Conservation (phyloP, 2,888 invertebrate species). For the Hemicrepidius hirtus region DNA sequence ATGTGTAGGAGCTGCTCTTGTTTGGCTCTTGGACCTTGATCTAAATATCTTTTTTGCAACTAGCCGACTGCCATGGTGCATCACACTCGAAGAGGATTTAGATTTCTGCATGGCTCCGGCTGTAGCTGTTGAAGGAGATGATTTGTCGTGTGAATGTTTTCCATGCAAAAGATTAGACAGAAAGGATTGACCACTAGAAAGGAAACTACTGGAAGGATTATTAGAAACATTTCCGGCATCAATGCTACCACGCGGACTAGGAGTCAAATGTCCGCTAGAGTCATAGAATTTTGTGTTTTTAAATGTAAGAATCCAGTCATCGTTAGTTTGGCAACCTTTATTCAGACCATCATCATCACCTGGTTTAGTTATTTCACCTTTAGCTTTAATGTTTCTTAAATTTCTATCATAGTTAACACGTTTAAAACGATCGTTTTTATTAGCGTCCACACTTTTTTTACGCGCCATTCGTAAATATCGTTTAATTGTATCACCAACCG, state of each 20-base stretch:
- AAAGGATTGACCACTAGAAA: constrained; percentile 77
- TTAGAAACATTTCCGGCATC: constrained; percentile 72
- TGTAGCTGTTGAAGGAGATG: constrained; percentile 62
- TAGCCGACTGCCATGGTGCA: constrained; percentile 81
- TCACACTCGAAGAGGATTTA: constrained; percentile 90
- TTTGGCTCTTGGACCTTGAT: constrained; percentile 88
- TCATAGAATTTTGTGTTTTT: constrained; percentile 73
- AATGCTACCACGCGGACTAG: constrained; percentile 75
- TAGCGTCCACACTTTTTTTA: constrained; percentile 89
- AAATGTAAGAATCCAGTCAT: constrained; percentile 81
- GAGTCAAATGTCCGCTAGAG: constrained; percentile 67
- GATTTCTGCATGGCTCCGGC: constrained; percentile 88
- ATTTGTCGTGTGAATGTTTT: constrained; percentile 67
- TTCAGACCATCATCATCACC: constrained; percentile 86
- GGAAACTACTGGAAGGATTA: constrained; percentile 72
- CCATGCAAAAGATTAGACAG: constrained; percentile 78
- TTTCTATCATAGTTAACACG: constrained; percentile 92
- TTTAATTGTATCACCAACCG: constrained; percentile 91
- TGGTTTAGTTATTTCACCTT: constrained; percentile 82
- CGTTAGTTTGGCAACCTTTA: constrained; percentile 86
- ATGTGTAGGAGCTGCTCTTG: constrained; percentile 76
- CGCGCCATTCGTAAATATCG: constrained; percentile 90
- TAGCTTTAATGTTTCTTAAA: constrained; percentile 87
- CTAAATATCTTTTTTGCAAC: constrained; percentile 91
- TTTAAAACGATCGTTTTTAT: constrained; percentile 86